Base-by-base conservation (phyloP, 2,113 vertebrate genomes). In the Pelvicachromis taeniatus region DNA sequence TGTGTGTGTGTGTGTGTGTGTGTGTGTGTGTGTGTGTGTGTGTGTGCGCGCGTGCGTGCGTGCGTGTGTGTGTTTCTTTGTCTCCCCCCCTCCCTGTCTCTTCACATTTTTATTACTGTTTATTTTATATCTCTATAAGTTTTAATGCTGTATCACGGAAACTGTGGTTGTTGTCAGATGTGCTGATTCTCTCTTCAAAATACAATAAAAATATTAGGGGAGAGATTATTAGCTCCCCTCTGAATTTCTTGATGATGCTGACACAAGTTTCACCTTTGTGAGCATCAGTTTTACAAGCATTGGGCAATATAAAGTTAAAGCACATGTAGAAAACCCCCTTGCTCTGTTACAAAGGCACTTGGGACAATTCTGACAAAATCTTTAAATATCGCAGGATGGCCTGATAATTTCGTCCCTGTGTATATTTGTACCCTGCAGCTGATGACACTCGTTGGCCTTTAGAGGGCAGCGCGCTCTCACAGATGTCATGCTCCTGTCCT, bases 381-480 rank as follows among this genome's bases (percentile, higher is more conserved):
- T 1, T 14, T 48, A 38, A 40, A 65, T 65, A 1, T 65, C 61
- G 21, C 11, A 38, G 35, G 35, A 29, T 29, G 35, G 35, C 2
- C 35, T 38, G 9, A 38, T 38, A 38, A 38, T 65, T 1, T 65
- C 6, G 13, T 6, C 42, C 42, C 3, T 8, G 13, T 45, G 13
- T 19, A 11, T 1, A 26, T 12, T 78, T 17, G 7, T 50, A 29
- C 9, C 33, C 9, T 29, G 11, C 58, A 52, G 58, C 7, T 83
- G 56, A 59, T 85, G 52, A 80, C 81, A 79, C 35, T 9, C 0
- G 2, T 8, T 61, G 77, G 65, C 88, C 93, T 1, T 1, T 45
- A 93, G 94, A 45, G 89, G 88, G 89, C 93, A 88, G 89, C 45
- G 10, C 33, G 19, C 38, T 45, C 73, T 79, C 40, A 87, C 6